Base-by-base conservation (phyloP, 1,140 invertebrate genomes). In the Aphidius ervi region DNA sequence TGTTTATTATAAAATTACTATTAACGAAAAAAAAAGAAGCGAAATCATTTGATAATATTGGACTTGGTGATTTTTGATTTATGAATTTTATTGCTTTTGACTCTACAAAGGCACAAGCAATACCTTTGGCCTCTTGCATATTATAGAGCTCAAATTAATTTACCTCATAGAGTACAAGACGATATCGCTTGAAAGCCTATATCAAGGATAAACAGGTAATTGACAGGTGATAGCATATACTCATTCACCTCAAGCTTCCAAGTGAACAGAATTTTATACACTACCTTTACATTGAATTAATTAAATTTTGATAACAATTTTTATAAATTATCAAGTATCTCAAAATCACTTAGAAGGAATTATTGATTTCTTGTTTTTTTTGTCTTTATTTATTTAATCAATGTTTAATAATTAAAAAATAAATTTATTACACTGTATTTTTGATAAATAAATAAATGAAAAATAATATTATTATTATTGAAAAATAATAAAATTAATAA, bases 151-250 rank as follows among this genome's bases (percentile, higher is more conserved):
- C 8, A 42, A 56, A 46, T 56, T 56, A 56, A 56, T 56, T 56
- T 45, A 42, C 54, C 10, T 45, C n/a, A 31, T 2, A 31, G 23
- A 31, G 3, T 4, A 31, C 40, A 31, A 31, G 23, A 31, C 23
- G 54, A 56, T 56, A n/a, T 43, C 45, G 4, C 23, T 31, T 56
- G 41, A 56, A 42, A 56, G 54, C 50, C 8, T n/a, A 3, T n/a
- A 1, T 20, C 16, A 43, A 8, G 39, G 1, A 20, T 10, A 43
- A 56, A 56, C 54, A 43, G 41, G 54, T 45, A 56, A 56, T 56
- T 56, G 54, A 9, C 54, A 45, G 40, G 3, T 45, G 54, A 56
- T 54, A 43, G 52, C n/a, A 16, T 9, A 10, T 20, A 9, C 9
- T n/a, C 16, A 10, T 20, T 48, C 46, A 9, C 45, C n/a, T 46